These are phyloP conservation scores for Axea sp. DNA, from an alignment of 2,888 invertebrate species.

Conservation along the genomic window DNA sequence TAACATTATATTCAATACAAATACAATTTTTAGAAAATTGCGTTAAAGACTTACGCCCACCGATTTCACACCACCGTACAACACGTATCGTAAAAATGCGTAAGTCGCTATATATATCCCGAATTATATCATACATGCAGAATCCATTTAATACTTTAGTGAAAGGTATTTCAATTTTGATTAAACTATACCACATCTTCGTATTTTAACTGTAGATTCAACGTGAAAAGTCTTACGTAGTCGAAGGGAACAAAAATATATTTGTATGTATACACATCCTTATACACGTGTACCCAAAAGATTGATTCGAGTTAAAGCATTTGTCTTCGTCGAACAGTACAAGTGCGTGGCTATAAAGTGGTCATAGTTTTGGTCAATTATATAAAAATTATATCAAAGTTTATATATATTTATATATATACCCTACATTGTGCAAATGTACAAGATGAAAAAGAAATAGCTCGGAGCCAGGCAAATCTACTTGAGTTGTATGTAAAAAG, in stretches of 20 bases:
- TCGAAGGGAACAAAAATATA: conserved; percentile 31
- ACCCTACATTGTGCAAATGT: conserved; percentile 47
- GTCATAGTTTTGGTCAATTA: conserved; percentile 45
- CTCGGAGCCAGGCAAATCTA: conserved; percentile 46
- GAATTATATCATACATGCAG: conserved; percentile 45
- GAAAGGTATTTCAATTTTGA: conserved; percentile 37
- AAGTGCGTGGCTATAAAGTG: conserved; percentile 45
- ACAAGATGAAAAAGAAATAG: conserved; percentile 46
- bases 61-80: conserved; percentile 23
- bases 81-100: conserved; percentile 32
- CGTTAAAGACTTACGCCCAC: conserved; percentile 14
- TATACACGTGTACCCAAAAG: conserved; percentile 41
- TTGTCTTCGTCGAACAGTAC: conserved; percentile 10
- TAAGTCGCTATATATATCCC: conserved; percentile 28
- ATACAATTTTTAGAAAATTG: conserved; percentile 50
- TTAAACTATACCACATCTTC: conserved; percentile 11
- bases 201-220: not conserved
- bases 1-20: conserved; percentile 22
- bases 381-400: conserved; percentile 54
- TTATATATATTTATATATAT: conserved; percentile 30
- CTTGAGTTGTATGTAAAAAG: conserved; percentile 48
- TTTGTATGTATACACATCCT: conserved; percentile 19
- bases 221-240: conserved; percentile 25
- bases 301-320: conserved; percentile 25
- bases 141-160: conserved; percentile 50